Base-by-base conservation (phyloP, 2,888 invertebrate species). In the Spodoptera littoralis region DNA sequence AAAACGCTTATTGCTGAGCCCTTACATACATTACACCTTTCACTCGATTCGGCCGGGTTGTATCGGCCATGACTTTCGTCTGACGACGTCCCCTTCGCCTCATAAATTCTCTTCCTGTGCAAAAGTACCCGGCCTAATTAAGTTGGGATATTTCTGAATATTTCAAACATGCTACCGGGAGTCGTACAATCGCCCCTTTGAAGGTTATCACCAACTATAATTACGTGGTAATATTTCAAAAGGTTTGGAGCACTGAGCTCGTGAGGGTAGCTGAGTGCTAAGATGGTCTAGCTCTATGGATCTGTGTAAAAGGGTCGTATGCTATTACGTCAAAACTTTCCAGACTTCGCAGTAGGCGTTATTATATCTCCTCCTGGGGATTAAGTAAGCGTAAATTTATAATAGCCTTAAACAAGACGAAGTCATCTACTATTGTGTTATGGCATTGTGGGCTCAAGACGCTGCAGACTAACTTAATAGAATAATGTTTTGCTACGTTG, bases 111-210 rank as follows among this genome's bases (percentile, higher is more conserved):
- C 56, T 69, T 73, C 82, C 84, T 84, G 78, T 76, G 84, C 87
- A 89, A 87, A 88, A 88, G 86, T 84, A 80, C 84, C 84, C 81
- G 77, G 80, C 80, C 88, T 90, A 91, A 92, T 91, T 90, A 91
- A 89, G 86, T 86, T 80, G 88, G 87, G 82, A 84, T 88, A 88
- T 88, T 88, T 86, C 79, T 88, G 86, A 88, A 89, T 89, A 88
- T 88, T 88, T 88, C 84, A 88, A 84, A 84, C 82, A 80, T 76
- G 74, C 59, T 57, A 42, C 76, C 72, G 63, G 77, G 77, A 73
- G 76, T 69, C 62, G 64, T 73, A 77, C 75, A 79, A 82, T 84
- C 77, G 77, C 74, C 78, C 75, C 73, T 84, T 63, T 80, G 79
- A 83, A 82, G 75, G 80, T 81, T 82, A 81, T 83, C 81, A 84